Conservation (phyloP, 2,113 vertebrate genomes). For the Callocephalon fimbriatum region DNA sequence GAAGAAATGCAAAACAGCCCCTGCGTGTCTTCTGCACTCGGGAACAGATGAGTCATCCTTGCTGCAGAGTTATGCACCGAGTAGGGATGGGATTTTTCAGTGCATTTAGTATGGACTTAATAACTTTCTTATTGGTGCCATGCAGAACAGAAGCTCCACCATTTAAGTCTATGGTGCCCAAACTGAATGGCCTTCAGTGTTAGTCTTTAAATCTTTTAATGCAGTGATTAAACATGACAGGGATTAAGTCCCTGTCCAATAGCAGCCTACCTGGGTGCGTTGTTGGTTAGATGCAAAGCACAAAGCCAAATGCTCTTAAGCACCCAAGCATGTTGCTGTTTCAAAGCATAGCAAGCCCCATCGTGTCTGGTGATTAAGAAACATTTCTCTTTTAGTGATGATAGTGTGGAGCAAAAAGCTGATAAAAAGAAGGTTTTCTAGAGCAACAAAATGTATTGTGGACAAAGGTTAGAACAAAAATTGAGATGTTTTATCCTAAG, state of each 20-base stretch:
- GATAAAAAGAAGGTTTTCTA: neutral
- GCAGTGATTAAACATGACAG: constrained; percentile 62
- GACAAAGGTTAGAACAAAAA: neutral
- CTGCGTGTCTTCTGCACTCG: neutral
- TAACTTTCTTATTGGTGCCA: neutral
- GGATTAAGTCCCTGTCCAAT: constrained; percentile 60
- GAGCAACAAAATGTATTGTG: neutral
- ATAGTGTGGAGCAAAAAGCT: neutral
- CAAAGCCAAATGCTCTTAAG: constrained; percentile 62
- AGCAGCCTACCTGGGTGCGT: neutral
- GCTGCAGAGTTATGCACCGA: neutral
- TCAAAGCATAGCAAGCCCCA: neutral
- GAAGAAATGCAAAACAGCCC: neutral
- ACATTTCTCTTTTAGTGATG: neutral
- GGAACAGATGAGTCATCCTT: neutral
- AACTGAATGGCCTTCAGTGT: constrained; percentile 16
- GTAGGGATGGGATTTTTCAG: neutral
- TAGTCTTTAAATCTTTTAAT: constrained; percentile 44
- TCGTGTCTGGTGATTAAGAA: neutral
- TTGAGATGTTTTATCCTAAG: neutral
- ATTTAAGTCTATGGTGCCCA: neutral
- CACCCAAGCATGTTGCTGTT: neutral
- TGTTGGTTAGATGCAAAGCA: constrained; percentile 1
- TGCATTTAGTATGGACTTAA: neutral
- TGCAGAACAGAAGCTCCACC: neutral